Conservation (phyloP, 2,797 vertebrate genomes). For the Falco novaeseelandiae region DNA sequence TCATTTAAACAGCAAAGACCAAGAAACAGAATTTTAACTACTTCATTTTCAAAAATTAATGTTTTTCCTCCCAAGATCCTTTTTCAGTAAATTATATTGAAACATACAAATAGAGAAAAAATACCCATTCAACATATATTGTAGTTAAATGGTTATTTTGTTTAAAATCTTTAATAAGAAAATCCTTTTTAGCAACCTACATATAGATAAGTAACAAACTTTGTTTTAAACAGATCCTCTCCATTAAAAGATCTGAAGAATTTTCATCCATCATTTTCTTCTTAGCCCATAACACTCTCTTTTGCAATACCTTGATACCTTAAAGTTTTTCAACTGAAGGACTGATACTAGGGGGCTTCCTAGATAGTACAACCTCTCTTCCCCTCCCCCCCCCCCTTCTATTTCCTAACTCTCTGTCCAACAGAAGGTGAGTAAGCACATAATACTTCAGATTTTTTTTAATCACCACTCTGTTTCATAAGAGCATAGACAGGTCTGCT, state of each 20-base stretch:
- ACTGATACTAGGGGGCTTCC: conserved; percentile 64
- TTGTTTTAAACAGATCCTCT: conserved; percentile 79
- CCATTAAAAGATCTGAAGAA: conserved; percentile 77
- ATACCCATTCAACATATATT: conserved; percentile 82
- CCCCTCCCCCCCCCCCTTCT: conserved; percentile 1
- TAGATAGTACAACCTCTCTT: conserved; percentile 51
- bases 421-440: conserved; percentile 71
- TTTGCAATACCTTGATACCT: conserved; percentile 55
- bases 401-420: conserved; percentile 74
- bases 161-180: conserved; percentile 83
- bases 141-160: conserved; percentile 83
- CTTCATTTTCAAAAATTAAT: conserved; percentile 78
- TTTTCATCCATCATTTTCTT: conserved; percentile 71
- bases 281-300: conserved; percentile 51
- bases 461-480: conserved; percentile 64
- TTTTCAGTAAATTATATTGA: conserved; percentile 78
- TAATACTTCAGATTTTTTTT: conserved; percentile 68
- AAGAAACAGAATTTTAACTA: conserved; percentile 80
- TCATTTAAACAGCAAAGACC: conserved; percentile 83
- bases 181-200: conserved; percentile 84
- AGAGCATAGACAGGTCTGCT: conserved; percentile 74
- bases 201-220: conserved; percentile 84
- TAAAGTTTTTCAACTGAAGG: conserved; percentile 68
- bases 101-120: conserved; percentile 83
- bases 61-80: conserved; percentile 73